phyloP scores from a whole-genome alignment of 1,140 invertebrate genomes.

The Acromyrmex heyeri region DNA sequence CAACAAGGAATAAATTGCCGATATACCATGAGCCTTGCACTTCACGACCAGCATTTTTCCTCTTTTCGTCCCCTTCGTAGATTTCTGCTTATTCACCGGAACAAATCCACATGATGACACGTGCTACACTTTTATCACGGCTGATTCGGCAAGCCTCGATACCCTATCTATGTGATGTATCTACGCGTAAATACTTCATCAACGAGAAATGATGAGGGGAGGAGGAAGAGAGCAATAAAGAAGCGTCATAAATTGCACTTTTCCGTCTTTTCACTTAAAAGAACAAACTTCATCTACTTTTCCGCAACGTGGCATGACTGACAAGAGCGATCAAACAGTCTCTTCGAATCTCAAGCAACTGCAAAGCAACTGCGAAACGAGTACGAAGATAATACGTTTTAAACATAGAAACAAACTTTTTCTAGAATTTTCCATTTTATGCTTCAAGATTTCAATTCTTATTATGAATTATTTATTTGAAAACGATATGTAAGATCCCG shows the following conservation, averaged over 20 bases:
- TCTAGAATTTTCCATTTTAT: not conserved
- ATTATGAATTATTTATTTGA: constrained; percentile 12
- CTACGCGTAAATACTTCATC: not conserved
- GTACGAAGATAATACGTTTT: not conserved
- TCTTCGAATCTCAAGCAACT: not conserved
- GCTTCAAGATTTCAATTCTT: not conserved
- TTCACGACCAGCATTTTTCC: not conserved
- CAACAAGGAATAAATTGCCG: constrained; percentile 38
- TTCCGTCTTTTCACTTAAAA: not conserved
- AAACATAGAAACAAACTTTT: not conserved
- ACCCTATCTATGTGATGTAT: not conserved
- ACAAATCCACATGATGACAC: constrained; percentile 17
- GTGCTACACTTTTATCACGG: constrained; percentile 26
- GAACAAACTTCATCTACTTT: not conserved
- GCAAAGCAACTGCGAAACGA: too few species aligned
- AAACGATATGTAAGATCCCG: not conserved
- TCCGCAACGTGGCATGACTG: not conserved
- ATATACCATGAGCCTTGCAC: constrained; percentile 4
- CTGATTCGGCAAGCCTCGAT: constrained; percentile 11
- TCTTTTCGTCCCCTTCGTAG: not conserved
- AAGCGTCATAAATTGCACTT: not conserved
- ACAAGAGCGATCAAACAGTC: not conserved
- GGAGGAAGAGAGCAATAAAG: not conserved
- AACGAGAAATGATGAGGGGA: not conserved
- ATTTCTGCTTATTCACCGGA: constrained; percentile 6